A percentile compares a stretch with the other conserved stretches of the same genome.
Evolutionary conservation across 2,113 vertebrate genomes (phyloP).

Genomic region (rabbit (Oryctolagus cuniculus)): mOryCun1.1 NC_091442.1:104876501-104877000

Average conservation of each 20-base stretch:
- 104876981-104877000: too few species aligned
- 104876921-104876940: too few species aligned
- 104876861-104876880: too few species aligned
- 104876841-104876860: too few species aligned
- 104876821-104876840: background rate
- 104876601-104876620: background rate
- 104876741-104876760: background rate
- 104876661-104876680: background rate
- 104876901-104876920: too few species aligned
- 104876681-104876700: background rate
- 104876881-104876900: too few species aligned
- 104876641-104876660: background rate
- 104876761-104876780: background rate
- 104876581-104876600: background rate
- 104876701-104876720: background rate
- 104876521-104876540: background rate
- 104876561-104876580: background rate
- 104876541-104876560: background rate
- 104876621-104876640: background rate
- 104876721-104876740: background rate
- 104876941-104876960: too few species aligned
- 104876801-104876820: background rate
- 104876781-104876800: too few species aligned
- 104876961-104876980: too few species aligned
- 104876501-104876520: background rate